Base-by-base conservation (phyloP, 2,113 vertebrate genomes). In the Ophiodon elongatus region DNA sequence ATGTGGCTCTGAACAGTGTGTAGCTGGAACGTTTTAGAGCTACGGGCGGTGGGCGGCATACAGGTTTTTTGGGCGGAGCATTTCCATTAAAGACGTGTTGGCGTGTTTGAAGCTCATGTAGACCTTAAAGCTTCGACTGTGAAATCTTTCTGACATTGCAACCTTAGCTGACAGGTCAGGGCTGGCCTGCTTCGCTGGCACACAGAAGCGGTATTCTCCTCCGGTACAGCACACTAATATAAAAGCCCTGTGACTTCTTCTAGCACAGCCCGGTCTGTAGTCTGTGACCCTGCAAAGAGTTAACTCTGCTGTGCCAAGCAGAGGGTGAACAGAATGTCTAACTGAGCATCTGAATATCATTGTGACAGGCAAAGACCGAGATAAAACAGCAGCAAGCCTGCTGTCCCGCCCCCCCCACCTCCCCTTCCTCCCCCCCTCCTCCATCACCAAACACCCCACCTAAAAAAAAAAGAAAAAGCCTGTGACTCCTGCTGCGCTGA, bases 271-370 rank as follows among this genome's bases (percentile, higher is more conserved):
- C 7, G 2, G 3, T 41, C 47, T 56, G 41, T 23, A 37, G 31
- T 23, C 33, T 35, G 8, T 1, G 4, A 27, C 11, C 69, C 70
- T 37, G 45, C 31, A 17, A 71, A 79, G 80, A 65, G 76, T 83
- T 77, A 83, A 77, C 33, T n/a, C n/a, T 14, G 10, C 39, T n/a
- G 0, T 7, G 76, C 65, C 84, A 89, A 88, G 29, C 75, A 76
- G 87, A 88, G 68, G 86, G 80, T 80, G 69, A 89, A 82, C 56
- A 56, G 68, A 86, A 84, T 85, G 79, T 79, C 35, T 91, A 85
- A 91, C 84, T 78, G 71, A 88, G 85, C 91, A 76, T 78, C 84
- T 67, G 76, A 83, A 90, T 73, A 87, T 86, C 65, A 63, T 27
- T 88, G 69, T 79, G 83, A 91, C 79, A 88, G 87, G 83, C 68